Base-by-base conservation (phyloP, 2,797 vertebrate genomes). In the Manis pentadactyla region DNA sequence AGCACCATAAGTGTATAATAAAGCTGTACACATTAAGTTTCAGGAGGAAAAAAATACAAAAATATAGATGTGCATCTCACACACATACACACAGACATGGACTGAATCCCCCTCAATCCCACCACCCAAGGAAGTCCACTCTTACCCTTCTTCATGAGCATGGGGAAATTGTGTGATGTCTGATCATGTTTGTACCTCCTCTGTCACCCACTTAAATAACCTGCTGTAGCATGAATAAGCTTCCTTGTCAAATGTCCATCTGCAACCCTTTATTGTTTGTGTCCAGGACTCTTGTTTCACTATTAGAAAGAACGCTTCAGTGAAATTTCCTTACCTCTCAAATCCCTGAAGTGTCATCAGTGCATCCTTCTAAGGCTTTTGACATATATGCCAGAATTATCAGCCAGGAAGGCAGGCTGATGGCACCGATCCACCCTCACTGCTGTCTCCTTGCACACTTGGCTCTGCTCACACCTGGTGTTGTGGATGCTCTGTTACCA, bases 391-490 rank as follows among this genome's bases (percentile, higher is more conserved):
- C 21, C 14, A 0, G 57, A 53, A 55, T 23, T 21, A 3, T 51
- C 46, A 17, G 25, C 6, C 1, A 4, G 29, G 31, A 29, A 34
- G 64, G 31, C 11, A 1, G 31, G 53, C 17, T 18, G 18, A 4
- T 2, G 23, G 29, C n/a, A 25, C 49, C 31, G 4, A 4, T 12
- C 31, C 17, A 0, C 29, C 1, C 1, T 0, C 18, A 46, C 5
- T 27, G 23, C 0, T 0, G 0, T 29, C 31, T 55, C 9, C 66
- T 11, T 0, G 5, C 19, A 1, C 12, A 1, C 27, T 12, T 12
- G 0, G 42, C 11, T 46, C 46, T 46, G 46, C 46, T 46, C 46
- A 46, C 46, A 46, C 46, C 46, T 23, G 27, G 39, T 49, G 39
- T 17, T 0, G 0, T 17, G 17, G 23, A 23, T 23, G n/a, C 53